phyloP scores from a whole-genome alignment of 2,113 vertebrate genomes.

The Heterochromis multidens region DNA sequence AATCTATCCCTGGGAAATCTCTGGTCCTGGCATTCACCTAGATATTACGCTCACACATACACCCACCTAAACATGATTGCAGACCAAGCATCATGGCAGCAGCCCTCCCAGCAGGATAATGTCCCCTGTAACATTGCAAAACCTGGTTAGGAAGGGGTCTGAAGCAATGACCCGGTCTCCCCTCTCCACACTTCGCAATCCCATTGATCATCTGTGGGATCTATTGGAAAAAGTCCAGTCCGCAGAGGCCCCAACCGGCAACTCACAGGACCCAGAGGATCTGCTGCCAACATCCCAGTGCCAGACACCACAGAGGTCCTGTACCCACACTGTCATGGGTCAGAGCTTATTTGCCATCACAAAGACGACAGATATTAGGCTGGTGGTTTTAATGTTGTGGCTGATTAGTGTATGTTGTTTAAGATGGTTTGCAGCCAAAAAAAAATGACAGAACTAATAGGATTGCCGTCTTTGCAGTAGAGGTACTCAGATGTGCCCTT shows the following conservation, averaged over 20 bases:
- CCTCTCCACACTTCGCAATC: neutral
- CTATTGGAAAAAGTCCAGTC: neutral
- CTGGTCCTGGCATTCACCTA: neutral
- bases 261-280: neutral
- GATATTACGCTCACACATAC: neutral
- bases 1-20: neutral
- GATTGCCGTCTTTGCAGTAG: neutral
- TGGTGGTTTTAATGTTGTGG: neutral
- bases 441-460: neutral
- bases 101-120: neutral
- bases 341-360: neutral
- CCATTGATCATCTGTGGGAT: neutral
- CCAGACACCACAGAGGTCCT: neutral
- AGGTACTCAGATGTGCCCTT: neutral
- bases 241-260: neutral
- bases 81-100: neutral
- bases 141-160: neutral
- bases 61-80: neutral
- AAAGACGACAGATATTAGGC: neutral
- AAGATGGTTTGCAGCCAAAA: neutral
- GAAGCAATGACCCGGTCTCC: neutral
- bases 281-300: neutral
- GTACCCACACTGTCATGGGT: neutral
- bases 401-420: neutral
- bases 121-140: neutral